Conservation (phyloP, 2,888 invertebrate genomes). For the Galeopsomyia nigrocyanea region DNA sequence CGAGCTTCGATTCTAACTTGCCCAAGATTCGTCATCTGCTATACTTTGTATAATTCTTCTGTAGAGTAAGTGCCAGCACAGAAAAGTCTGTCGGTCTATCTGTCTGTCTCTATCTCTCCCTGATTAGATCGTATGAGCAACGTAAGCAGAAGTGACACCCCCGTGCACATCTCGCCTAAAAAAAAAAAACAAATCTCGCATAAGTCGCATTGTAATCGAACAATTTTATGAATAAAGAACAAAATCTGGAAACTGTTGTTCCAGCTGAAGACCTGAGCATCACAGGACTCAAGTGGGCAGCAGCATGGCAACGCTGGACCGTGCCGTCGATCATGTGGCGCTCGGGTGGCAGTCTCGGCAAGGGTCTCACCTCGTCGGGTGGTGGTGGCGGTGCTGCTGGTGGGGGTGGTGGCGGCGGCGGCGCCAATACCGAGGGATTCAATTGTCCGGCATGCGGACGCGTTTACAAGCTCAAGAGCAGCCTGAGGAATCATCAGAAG, state of each 20-base stretch:
- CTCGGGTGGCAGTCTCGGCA: constrained; percentile 63
- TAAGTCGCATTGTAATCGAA: no score
- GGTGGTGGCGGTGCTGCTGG: constrained; percentile 17
- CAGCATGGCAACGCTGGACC: constrained; percentile 75
- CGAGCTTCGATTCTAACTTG: constrained; percentile 8
- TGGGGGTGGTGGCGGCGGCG: constrained; percentile 54
- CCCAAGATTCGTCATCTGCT: constrained; percentile 3
- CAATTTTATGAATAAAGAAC: constrained; percentile 19
- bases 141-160: no score
- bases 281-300: constrained; percentile 77
- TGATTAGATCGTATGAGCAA: no score
- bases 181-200: no score
- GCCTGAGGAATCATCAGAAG: constrained; percentile 69
- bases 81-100: no score
- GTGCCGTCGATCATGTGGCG: constrained; percentile 68
- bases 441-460: constrained; percentile 87
- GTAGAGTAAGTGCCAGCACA: constrained; percentile 15
- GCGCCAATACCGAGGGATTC: constrained; percentile 72
- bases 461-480: constrained; percentile 89
- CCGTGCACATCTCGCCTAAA: no score
- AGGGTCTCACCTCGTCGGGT: constrained; percentile 56
- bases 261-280: constrained; percentile 81
- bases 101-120: no score
- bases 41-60: constrained; percentile 26
- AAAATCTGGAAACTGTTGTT: constrained; percentile 61